Percentiles rank a stretch among this genome's conserved stretches.
phyloP scores from a whole-genome alignment of 2,113 vertebrate species.

The Nyctibius bracteatus region DNA sequence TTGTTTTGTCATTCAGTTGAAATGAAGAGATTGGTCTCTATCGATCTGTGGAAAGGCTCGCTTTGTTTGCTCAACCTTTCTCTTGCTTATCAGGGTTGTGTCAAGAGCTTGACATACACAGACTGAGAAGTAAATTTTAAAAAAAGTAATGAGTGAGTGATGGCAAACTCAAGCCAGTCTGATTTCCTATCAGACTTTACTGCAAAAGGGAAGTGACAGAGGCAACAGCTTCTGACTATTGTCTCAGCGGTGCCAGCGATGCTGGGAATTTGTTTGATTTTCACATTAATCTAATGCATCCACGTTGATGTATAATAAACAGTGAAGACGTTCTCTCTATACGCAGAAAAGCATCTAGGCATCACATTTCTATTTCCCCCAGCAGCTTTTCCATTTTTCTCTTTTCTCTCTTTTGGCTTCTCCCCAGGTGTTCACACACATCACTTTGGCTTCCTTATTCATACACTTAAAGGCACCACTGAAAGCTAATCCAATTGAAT shows the following conservation, averaged over 20 bases:
- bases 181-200: not conserved
- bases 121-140: slow-evolving; percentile 12
- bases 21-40: slow-evolving; percentile 42
- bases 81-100: not conserved
- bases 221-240: not conserved
- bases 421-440: not conserved
- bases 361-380: not conserved
- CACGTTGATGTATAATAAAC: not conserved
- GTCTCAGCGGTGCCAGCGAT: not conserved
- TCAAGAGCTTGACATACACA: not conserved
- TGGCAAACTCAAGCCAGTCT: not conserved
- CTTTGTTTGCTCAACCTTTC: slow-evolving; percentile 11
- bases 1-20: not conserved
- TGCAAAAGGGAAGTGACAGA: not conserved
- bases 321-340: not conserved
- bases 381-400: not conserved
- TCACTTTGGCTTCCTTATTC: not conserved
- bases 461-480: not conserved
- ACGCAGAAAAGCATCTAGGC: not conserved
- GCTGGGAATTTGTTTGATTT: slow-evolving; percentile 1
- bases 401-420: not conserved
- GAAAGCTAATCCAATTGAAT: not conserved
- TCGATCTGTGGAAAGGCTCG: not conserved
- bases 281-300: not conserved
- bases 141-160: not conserved